A percentile compares a stretch with the other conserved stretches of the same genome.
Evolutionary conservation across 2,888 invertebrate genomes (phyloP).

Genomic region (Tethea ocularis): DNA sequence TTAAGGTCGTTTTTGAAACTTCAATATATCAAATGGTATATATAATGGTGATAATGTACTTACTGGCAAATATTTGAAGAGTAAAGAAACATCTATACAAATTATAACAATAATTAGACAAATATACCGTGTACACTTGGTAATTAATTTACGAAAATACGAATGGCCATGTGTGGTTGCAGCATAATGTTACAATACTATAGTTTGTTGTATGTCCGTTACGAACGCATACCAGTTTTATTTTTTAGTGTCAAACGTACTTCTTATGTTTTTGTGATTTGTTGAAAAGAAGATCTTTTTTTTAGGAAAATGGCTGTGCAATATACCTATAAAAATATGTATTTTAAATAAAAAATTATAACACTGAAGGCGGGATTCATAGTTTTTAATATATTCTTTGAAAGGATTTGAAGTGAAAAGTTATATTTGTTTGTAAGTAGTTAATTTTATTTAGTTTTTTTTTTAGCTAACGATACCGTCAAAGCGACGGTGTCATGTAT

Average conservation of each 20-base stretch:
- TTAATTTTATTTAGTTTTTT: slow-evolving; percentile 16
- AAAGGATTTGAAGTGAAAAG: not conserved
- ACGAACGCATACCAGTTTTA: not conserved
- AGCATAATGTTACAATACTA: too few species aligned
- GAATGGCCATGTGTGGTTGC: too few species aligned
- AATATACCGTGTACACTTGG: too few species aligned
- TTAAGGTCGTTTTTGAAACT: too few species aligned
- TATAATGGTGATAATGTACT: too few species aligned
- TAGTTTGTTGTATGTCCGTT: not conserved
- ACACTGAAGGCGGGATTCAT: not conserved
- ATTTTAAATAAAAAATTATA: slow-evolving; percentile 22
- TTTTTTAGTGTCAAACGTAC: slow-evolving; percentile 9
- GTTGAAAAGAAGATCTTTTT: not conserved
- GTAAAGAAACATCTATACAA: too few species aligned
- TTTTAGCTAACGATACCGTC: not conserved
- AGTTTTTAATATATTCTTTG: not conserved
- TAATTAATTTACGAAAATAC: too few species aligned
- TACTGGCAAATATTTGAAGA: too few species aligned
- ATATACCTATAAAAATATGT: slow-evolving; percentile 27
- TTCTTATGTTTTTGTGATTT: slow-evolving; percentile 5
- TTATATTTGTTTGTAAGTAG: slow-evolving; percentile 14
- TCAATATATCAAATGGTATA: too few species aligned
- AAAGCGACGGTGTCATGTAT: not conserved
- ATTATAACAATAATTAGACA: too few species aligned
- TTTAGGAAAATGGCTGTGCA: slow-evolving; percentile 43